Evolutionary conservation across 2,888 invertebrate species (phyloP).

Genomic region (Neoascia interrupta): DNA sequence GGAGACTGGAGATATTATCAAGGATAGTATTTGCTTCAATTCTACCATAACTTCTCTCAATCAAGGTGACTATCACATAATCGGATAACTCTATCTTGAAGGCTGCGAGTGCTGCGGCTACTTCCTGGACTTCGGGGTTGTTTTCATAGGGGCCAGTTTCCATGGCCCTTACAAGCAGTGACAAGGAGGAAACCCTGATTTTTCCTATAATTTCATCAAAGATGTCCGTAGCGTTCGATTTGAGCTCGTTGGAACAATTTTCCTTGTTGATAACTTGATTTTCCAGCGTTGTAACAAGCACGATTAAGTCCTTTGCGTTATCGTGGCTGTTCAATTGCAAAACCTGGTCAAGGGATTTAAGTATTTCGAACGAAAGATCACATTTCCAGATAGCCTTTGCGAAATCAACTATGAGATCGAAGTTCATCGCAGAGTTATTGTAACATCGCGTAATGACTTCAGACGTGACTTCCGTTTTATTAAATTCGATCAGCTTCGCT

Average conservation of each 20-base stretch:
- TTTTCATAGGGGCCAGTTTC: slow-evolving; percentile 1
- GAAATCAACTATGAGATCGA: slow-evolving; percentile 3
- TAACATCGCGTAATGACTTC: no score
- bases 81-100: slow-evolving; percentile 2
- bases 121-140: background rate
- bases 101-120: slow-evolving; percentile 2
- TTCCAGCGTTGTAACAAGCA: background rate
- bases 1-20: background rate
- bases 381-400: background rate
- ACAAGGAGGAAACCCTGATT: background rate
- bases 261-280: background rate
- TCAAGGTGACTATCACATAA: background rate
- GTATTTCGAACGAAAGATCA: background rate
- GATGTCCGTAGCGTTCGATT: background rate
- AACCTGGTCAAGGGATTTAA: slow-evolving; percentile 1
- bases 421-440: slow-evolving; percentile 2
- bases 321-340: background rate
- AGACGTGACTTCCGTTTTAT: no score
- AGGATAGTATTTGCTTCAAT: background rate
- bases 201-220: background rate
- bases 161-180: background rate
- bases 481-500: no score
- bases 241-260: background rate
- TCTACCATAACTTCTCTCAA: background rate
- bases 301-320: background rate